Percentiles rank a stretch among this genome's conserved stretches.
These are phyloP conservation scores for Pseudomyrmex dendroicus DNA, from an alignment of 1,140 invertebrate genomes.

Conservation along the genomic window DNA sequence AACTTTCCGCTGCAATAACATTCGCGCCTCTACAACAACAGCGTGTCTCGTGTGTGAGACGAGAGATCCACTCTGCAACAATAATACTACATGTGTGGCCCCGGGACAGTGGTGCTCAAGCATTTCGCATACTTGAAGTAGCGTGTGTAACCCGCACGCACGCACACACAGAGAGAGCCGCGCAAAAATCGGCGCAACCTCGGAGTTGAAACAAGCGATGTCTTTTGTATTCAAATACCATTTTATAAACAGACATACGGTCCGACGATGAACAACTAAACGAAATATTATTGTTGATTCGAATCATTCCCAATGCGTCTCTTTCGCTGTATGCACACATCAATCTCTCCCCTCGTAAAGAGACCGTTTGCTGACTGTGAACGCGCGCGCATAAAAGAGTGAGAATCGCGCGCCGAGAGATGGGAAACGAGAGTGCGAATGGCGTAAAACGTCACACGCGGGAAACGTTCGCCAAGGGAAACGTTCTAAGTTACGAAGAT, in stretches of 20 bases:
- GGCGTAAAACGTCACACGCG: conserved; percentile 40
- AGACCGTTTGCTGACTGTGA: neutral
- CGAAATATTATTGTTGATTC: conserved; percentile 47
- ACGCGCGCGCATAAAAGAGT: conserved; percentile 1
- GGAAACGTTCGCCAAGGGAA: conserved; percentile 59
- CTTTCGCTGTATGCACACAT: neutral
- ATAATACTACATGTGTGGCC: conserved; percentile 82
- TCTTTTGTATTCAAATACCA: conserved; percentile 11
- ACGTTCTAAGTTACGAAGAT: conserved; percentile 73
- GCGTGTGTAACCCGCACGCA: neutral
- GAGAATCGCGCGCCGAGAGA: conserved; percentile 20
- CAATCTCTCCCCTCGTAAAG: neutral
- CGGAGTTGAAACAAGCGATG: conserved; percentile 29
- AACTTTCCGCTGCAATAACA: conserved; percentile 80
- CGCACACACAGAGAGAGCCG: too few species aligned
- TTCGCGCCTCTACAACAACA: conserved; percentile 77
- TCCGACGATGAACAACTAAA: neutral
- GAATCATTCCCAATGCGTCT: conserved; percentile 12
- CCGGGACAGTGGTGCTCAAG: conserved; percentile 71
- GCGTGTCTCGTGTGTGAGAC: conserved; percentile 62
- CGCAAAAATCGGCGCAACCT: conserved; percentile 35
- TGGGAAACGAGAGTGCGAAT: conserved; percentile 43
- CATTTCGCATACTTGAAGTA: conserved; percentile 51
- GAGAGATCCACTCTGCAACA: conserved; percentile 80
- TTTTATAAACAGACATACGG: neutral